These are phyloP conservation scores for Drosophila murphyi DNA, from an alignment of 1,140 invertebrate genomes.

Conservation along the genomic window DNA sequence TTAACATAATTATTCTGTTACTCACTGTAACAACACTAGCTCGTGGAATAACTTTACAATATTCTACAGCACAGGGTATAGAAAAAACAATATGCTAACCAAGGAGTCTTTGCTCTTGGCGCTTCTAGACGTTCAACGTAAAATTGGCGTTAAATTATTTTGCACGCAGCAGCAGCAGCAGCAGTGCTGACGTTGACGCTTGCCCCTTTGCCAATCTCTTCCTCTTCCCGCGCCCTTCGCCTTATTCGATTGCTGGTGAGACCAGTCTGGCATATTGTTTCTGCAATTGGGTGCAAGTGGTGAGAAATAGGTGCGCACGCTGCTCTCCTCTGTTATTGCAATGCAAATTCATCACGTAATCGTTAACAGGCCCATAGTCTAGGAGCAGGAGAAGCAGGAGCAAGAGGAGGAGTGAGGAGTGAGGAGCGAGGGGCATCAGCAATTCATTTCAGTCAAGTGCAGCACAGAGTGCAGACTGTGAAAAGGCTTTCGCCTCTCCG, in stretches of 20 bases:
- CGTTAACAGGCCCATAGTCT: conserved; percentile 58
- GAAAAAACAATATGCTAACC: conserved; percentile 5
- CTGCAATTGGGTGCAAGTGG: background rate
- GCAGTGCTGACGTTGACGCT: conserved; percentile 40
- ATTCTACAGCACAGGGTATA: background rate
- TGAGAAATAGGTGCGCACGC: conserved; percentile 8
- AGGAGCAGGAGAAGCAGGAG: background rate
- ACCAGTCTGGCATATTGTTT: conserved; percentile 54
- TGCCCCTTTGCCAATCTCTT: background rate
- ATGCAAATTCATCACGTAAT: conserved; percentile 73
- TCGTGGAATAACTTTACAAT: no score
- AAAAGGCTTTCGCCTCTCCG: conserved; percentile 42
- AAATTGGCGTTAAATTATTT: conserved; percentile 71
- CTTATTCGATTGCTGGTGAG: conserved; percentile 30
- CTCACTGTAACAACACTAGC: no score
- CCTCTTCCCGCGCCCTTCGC: background rate
- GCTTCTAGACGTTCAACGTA: conserved; percentile 44
- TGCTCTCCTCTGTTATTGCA: conserved; percentile 45
- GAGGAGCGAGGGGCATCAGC: background rate
- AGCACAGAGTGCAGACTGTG: conserved; percentile 32
- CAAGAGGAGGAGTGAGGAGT: background rate
- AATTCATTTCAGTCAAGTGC: conserved; percentile 70
- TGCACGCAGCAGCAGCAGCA: conserved; percentile 45
- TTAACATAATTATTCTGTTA: no score
- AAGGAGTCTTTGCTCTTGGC: conserved; percentile 20